Base-by-base conservation (phyloP, 1,140 invertebrate species). In the Lerema accius region DNA sequence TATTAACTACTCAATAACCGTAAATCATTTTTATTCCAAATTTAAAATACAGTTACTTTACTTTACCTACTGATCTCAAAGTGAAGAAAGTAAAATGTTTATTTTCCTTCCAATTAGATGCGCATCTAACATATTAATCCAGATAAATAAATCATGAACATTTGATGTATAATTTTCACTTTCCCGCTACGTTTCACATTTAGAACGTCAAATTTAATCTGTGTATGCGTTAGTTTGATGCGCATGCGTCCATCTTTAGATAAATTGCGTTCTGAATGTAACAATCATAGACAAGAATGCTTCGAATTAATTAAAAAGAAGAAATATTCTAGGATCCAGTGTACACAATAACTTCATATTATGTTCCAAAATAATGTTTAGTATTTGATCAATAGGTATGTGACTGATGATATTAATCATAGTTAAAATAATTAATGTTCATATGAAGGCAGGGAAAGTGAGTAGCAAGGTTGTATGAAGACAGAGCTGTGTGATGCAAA, bases 101-200 rank as follows among this genome's bases (percentile, higher is more conserved):
- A 7, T 32, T n/a, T n/a, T n/a, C n/a, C n/a, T n/a, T n/a, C n/a
- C n/a, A 32, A 9, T 32, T 32, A 32, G 4, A 32, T 32, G 28
- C 28, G 28, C 3, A 4, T 3, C 7, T 32, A 4, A 32, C 28
- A 32, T 32, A 32, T 32, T 32, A 32, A 4, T 32, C 28, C 28
- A 32, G 9, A 32, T 32, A 32, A 32, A 32, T 32, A 32, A 32
- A 9, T 32, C 28, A 32, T 32, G 28, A 32, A 32, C 4, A 32
- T 4, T 4, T 32, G 9, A 7, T 32, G 4, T 32, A 32, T 4
- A 16, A 19, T 48, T 48, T 48, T 48, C 23, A 48, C 23, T 48
- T 48, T 48, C 45, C 19, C 45, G 37, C 17, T 10, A 42, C n/a
- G 37, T 53, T 53, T 53, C 37, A 39, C 16, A 49, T 35, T 26